phyloP scores from a whole-genome alignment of 2,797 vertebrate species.

The Danio kyathit region DNA sequence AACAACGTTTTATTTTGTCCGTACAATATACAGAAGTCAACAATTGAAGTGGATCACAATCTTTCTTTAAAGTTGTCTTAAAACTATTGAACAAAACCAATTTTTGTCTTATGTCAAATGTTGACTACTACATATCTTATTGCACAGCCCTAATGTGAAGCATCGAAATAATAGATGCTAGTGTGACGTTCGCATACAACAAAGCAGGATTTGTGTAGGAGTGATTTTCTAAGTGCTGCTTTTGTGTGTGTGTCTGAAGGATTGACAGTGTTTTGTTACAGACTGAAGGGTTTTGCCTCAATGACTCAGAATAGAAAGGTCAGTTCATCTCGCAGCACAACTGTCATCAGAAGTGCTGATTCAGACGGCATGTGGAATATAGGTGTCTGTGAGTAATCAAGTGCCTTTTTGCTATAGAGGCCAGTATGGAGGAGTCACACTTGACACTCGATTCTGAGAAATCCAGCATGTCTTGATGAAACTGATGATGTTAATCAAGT shows the following conservation, averaged over 20 bases:
- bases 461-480: constrained; percentile 29
- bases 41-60: no score
- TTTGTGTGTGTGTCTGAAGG: background rate
- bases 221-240: background rate
- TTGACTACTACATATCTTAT: no score
- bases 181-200: background rate
- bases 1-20: no score
- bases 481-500: constrained; percentile 33
- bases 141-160: no score
- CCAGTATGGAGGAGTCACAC: background rate
- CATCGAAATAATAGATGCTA: background rate
- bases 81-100: no score
- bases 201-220: constrained; percentile 18
- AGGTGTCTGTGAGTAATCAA: background rate
- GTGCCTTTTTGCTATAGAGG: background rate
- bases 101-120: no score
- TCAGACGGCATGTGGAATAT: background rate
- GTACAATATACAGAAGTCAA: no score
- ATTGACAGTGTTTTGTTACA: background rate
- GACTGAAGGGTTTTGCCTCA: background rate
- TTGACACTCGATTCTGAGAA: constrained; percentile 1
- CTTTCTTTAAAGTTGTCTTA: no score
- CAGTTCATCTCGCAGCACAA: background rate
- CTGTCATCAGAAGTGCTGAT: constrained; percentile 1
- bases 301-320: constrained; percentile 22